phyloP scores from a whole-genome alignment of 2,888 invertebrate genomes.

The Macrophya alboannulata region DNA sequence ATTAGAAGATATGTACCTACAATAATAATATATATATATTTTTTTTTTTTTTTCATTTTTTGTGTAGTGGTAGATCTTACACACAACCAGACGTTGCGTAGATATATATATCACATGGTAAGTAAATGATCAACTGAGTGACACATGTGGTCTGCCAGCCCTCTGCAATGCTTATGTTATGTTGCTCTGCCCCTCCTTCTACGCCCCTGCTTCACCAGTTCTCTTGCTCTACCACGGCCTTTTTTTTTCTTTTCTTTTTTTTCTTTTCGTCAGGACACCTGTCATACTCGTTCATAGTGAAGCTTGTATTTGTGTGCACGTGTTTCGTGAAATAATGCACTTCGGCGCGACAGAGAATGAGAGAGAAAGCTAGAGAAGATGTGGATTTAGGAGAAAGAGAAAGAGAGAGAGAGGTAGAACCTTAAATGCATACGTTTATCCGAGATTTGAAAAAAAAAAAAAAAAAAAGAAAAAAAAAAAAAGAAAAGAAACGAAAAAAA shows the following conservation, averaged over 20 bases:
- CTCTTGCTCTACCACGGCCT: constrained; percentile 56
- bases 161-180: constrained; percentile 75
- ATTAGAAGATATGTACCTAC: constrained; percentile 25
- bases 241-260: constrained; percentile 62
- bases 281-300: constrained; percentile 75
- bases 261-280: constrained; percentile 77
- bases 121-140: constrained; percentile 65
- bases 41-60: background rate
- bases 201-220: constrained; percentile 53
- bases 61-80: constrained; percentile 36
- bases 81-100: constrained; percentile 25
- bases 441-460: constrained; percentile 32
- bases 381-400: constrained; percentile 6
- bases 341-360: constrained; percentile 33
- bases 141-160: constrained; percentile 79
- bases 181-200: constrained; percentile 64
- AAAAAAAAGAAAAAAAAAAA: background rate
- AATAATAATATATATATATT: constrained; percentile 38
- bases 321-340: constrained; percentile 52
- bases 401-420: constrained; percentile 3
- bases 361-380: background rate
- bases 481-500: constrained; percentile 25
- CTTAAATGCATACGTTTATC: constrained; percentile 37
- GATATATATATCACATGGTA: constrained; percentile 47
- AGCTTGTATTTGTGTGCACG: constrained; percentile 50